phyloP scores from a whole-genome alignment of 2,113 vertebrate genomes.

The Dendropsophus ebraccatus region DNA sequence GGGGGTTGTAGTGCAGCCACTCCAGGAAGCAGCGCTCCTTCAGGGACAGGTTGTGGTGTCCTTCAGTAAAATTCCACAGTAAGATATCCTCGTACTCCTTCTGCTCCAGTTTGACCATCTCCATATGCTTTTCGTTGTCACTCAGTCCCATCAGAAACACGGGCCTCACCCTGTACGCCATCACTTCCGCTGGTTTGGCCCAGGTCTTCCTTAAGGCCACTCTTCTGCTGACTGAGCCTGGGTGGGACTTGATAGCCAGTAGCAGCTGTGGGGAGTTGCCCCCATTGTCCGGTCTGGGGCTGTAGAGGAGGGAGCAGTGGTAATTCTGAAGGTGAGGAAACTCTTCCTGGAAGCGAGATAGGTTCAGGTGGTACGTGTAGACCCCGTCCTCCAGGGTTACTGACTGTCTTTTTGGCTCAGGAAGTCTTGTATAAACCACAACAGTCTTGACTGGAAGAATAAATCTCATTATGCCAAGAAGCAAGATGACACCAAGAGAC shows the following conservation, averaged over 20 bases:
- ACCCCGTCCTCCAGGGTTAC: neutral
- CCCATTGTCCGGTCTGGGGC: neutral
- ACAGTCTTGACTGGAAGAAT: too few species aligned
- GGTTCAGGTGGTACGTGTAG: conserved; percentile 7
- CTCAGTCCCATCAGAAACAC: conserved; percentile 29
- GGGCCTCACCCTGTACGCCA: neutral
- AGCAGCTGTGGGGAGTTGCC: neutral
- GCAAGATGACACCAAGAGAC: neutral
- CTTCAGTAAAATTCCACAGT: conserved; percentile 45
- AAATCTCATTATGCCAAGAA: neutral
- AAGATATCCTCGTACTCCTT: conserved; percentile 16
- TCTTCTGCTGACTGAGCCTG: neutral
- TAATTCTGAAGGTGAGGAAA: conserved; percentile 48
- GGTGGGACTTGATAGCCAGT: conserved; percentile 53
- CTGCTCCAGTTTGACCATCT: conserved; percentile 21
- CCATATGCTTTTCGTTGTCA: neutral
- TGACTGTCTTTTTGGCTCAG: neutral
- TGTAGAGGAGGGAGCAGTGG: neutral
- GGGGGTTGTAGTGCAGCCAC: conserved; percentile 9
- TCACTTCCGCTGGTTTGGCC: neutral
- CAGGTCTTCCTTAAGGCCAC: conserved; percentile 24
- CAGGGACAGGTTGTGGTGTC: conserved; percentile 51
- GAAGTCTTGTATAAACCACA: neutral
- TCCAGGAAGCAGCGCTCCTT: conserved; percentile 50
- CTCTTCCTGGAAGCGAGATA: neutral